These are phyloP conservation scores for Synodontis membranacea DNA, from an alignment of 2,113 vertebrate species.

Conservation along the genomic window DNA sequence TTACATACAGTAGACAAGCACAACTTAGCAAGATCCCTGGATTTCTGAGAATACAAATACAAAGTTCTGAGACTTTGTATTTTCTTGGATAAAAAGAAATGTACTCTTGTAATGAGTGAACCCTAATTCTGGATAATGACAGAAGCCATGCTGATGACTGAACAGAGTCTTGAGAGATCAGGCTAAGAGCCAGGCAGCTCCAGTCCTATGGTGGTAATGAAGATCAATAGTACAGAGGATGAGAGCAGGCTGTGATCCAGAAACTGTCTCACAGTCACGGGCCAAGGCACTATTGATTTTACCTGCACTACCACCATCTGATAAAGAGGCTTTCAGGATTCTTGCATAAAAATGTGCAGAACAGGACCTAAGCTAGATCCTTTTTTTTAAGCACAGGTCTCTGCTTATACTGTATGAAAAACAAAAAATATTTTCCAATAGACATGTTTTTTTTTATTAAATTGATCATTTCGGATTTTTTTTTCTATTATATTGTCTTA, in stretches of 20 bases:
- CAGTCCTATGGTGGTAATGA: constrained; percentile 69
- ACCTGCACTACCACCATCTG: constrained; percentile 70
- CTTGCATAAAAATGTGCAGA: constrained; percentile 37
- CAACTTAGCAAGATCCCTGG: neutral
- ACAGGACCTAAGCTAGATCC: constrained; percentile 25
- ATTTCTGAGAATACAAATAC: neutral
- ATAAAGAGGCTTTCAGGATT: constrained; percentile 64
- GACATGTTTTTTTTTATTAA: neutral
- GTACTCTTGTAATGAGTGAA: neutral
- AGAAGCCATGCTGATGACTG: neutral
- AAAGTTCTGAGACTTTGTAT: neutral
- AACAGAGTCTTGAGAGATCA: constrained; percentile 23
- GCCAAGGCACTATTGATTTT: constrained; percentile 75
- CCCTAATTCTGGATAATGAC: constrained; percentile 7
- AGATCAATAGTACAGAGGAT: constrained; percentile 75
- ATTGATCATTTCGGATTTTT: neutral
- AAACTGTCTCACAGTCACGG: constrained; percentile 71
- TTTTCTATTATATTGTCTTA: neutral
- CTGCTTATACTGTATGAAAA: neutral
- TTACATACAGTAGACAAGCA: neutral
- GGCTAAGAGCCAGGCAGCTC: constrained; percentile 33
- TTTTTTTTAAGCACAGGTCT: neutral
- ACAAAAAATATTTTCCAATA: neutral
- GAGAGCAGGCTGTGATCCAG: constrained; percentile 69
- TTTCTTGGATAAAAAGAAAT: neutral